A percentile compares a stretch with the other conserved stretches of the same genome.
Conservation (phyloP, 2,113 vertebrate species). For the Sprattus sprattus region DNA sequence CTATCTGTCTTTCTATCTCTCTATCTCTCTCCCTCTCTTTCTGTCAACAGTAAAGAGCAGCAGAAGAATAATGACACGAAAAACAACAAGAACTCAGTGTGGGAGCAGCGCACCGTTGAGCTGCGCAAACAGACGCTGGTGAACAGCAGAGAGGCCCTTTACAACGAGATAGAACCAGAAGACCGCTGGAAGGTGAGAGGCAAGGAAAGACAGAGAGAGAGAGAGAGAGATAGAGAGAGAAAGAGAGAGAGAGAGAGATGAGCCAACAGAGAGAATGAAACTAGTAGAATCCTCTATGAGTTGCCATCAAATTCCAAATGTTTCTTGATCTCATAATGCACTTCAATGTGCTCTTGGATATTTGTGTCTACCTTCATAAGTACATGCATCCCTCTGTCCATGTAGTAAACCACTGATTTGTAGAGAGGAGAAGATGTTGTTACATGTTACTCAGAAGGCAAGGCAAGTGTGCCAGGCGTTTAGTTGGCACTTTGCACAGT, state of each 20-base stretch:
- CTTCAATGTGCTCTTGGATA: too few species aligned
- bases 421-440: too few species aligned
- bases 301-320: too few species aligned
- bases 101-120: constrained; percentile 93
- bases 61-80: constrained; percentile 84
- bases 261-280: too few species aligned
- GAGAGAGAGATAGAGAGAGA: neutral
- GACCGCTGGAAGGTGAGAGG: constrained; percentile 85
- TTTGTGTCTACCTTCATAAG: too few species aligned
- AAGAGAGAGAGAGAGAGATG: neutral
- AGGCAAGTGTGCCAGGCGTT: neutral
- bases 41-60: constrained; percentile 83
- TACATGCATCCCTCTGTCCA: too few species aligned
- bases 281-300: too few species aligned
- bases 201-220: constrained; percentile 30
- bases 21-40: constrained; percentile 28
- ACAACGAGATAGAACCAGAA: constrained; percentile 85
- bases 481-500: neutral
- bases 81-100: constrained; percentile 80
- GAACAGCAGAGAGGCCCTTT: constrained; percentile 89
- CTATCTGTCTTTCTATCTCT: constrained; percentile 7
- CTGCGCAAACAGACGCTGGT: constrained; percentile 87
- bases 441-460: neutral
- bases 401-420: too few species aligned
- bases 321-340: too few species aligned